Evolutionary conservation across 2,888 invertebrate species (phyloP), one percentile per base, ranked within the genome.

Genomic region (Invenusta paracnida): DNA sequence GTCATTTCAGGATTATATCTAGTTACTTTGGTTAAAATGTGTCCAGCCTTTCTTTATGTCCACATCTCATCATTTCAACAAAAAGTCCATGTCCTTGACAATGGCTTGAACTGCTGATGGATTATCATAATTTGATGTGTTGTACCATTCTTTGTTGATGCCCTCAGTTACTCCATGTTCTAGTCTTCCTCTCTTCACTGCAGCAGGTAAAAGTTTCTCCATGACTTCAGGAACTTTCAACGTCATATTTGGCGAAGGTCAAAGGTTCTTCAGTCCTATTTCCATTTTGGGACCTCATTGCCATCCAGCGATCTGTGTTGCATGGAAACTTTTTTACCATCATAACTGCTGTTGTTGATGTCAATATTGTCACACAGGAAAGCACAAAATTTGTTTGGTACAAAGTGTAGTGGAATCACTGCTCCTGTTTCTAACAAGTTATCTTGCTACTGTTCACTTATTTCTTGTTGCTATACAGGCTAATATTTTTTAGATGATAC

Each of bases 361-460:
- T 73, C 73, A 73, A 73, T 23, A 23, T 73, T 73, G 73, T 73
- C 73, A 73, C 11, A 73, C 25, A 23, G 5, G 23, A 73, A 73
- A 23, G 5, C 2, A 5, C 5, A 5, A 25, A 73, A 73, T 73
- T 25, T 73, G 25, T 73, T 73, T 73, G 73, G 73, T 73, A 73
- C 73, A 73, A 5, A 73, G 73, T 73, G 5, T 73, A 23, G 73
- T 5, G 73, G 73, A 73, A 73, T 73, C 73, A 73, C 73, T 73
- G 73, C 73, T 73, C 73, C 73, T n/a, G 73, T 73, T 73, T 73
- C 73, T 73, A 25, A n/a, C n/a, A n/a, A n/a, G n/a, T n/a, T n/a
- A n/a, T n/a, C n/a, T n/a, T n/a, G n/a, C n/a, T n/a, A n/a, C n/a
- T n/a, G n/a, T n/a, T n/a, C n/a, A n/a, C n/a, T n/a, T n/a, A n/a